Conservation (phyloP, 2,797 vertebrate species). For the Craterocephalus amniculus region DNA sequence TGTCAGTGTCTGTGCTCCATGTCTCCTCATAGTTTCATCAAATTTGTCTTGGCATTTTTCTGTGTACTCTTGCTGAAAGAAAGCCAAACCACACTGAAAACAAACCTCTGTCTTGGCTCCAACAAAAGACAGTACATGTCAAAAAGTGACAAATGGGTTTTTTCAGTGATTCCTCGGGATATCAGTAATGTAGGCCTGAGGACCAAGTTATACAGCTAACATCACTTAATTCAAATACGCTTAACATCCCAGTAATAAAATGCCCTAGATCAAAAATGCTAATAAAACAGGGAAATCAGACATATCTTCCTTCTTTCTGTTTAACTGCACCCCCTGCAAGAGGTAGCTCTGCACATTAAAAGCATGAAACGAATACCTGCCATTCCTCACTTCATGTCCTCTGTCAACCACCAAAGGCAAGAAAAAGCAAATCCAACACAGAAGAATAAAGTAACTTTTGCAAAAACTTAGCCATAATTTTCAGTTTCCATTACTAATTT, state of each 20-base stretch:
- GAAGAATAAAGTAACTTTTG: conserved; percentile 35
- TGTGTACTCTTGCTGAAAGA: background rate
- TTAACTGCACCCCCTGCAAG: conserved; percentile 20
- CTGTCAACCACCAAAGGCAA: conserved; percentile 20
- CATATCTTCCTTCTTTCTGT: conserved; percentile 5
- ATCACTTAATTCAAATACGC: background rate
- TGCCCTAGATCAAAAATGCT: background rate
- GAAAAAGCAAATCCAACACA: conserved; percentile 28
- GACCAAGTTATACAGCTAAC: background rate
- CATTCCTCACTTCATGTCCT: conserved; percentile 48
- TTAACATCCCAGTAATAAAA: background rate
- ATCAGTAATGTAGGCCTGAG: background rate
- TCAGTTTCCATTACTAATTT: conserved; percentile 68
- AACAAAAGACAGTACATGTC: background rate
- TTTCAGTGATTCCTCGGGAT: background rate
- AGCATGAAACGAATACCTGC: conserved; percentile 47
- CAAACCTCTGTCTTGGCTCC: background rate
- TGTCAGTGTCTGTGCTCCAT: background rate
- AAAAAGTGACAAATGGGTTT: background rate
- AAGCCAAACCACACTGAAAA: background rate
- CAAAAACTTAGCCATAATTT: conserved; percentile 54
- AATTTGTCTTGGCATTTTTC: background rate
- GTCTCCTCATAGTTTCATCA: background rate
- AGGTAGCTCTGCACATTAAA: conserved; percentile 14
- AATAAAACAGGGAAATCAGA: background rate